Base-by-base conservation (phyloP, 2,113 vertebrate genomes). In the Spheniscus mendiculus region DNA sequence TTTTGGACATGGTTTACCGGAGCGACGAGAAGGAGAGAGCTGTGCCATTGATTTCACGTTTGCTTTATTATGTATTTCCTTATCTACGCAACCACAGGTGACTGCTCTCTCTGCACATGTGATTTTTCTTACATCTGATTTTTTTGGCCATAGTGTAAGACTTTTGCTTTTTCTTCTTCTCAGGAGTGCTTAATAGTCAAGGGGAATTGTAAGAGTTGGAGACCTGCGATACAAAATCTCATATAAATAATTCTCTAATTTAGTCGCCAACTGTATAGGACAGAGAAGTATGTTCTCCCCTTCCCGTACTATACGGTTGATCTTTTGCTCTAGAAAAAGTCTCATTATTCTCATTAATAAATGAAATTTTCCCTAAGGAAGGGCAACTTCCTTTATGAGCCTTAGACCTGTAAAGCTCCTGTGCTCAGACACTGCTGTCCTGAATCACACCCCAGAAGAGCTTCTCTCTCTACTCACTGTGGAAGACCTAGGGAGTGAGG, bases 11-110 rank as follows among this genome's bases (percentile, higher is more conserved):
- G 99, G 99, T 99, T 11, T 99, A 99, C 87, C 99, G 99, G 63
- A 99, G 99, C 1, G 99, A 99, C 1, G 99, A 99, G 98, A 99
- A 99, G 92, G 99, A 99, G 92, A 99, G 98, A 87, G 99, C 99
- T 0, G 98, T 99, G 77, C 99, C 99, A 3, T 97, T 99, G 77
- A 99, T 99, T 95, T 99, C 99, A 29, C 99, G 99, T 36, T 94
- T 99, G 95, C 98, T 99, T n/a, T 99, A 99, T 44, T 99, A 99
- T 5, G 99, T 99, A 5, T 99, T 99, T 66, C 99, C 99, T 3
- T 99, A 99, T 93, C 97, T 99, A 65, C 99, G 99, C 91, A 99
- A 99, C 93, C 99, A 99, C 98, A 99, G 99, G 99, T 99, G 86
- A 88, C 5, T 11, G 34, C 58, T 36, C 76, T 50, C 62, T 23